Percentiles rank a stretch among this genome's conserved stretches.
phyloP scores from a whole-genome alignment of 2,797 vertebrate genomes.

The Betta splendens region DNA sequence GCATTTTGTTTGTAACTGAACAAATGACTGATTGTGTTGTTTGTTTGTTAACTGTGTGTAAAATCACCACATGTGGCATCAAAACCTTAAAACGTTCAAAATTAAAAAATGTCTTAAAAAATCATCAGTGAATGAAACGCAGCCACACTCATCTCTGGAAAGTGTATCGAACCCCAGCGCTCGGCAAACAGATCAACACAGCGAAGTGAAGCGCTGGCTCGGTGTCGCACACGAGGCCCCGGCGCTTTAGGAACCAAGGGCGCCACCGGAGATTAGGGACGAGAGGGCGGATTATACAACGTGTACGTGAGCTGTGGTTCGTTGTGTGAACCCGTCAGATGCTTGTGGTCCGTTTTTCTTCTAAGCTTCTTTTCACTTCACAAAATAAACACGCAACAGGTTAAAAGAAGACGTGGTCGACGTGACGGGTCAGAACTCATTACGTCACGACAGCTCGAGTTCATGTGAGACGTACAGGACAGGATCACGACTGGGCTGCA shows the following conservation, averaged over 20 bases:
- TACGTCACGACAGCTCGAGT: constrained; percentile 75
- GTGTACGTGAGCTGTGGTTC: constrained; percentile 41
- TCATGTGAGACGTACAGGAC: constrained; percentile 82
- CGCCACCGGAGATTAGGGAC: constrained; percentile 27
- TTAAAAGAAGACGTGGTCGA: constrained; percentile 40
- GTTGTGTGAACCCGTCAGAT: constrained; percentile 51
- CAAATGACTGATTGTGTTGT: constrained; percentile 58
- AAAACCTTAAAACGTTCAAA: constrained; percentile 67
- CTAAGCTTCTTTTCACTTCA: constrained; percentile 34
- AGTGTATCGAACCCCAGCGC: constrained; percentile 75
- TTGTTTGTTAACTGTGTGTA: constrained; percentile 39
- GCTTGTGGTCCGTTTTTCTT: constrained; percentile 39
- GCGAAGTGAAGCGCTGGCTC: constrained; percentile 75
- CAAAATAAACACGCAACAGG: constrained; percentile 46
- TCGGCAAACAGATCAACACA: constrained; percentile 75
- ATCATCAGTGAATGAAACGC: constrained; percentile 62
- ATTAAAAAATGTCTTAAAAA: constrained; percentile 58
- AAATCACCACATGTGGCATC: constrained; percentile 51
- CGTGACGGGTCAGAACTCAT: constrained; percentile 50
- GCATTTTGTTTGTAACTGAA: constrained; percentile 49
- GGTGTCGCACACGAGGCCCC: constrained; percentile 63
- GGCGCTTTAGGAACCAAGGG: constrained; percentile 38
- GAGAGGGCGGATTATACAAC: constrained; percentile 37
- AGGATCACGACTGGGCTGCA: constrained; percentile 75
- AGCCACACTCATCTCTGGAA: constrained; percentile 64